phyloP scores from a whole-genome alignment of 2,113 vertebrate genomes.

The Corythoichthys intestinalis region DNA sequence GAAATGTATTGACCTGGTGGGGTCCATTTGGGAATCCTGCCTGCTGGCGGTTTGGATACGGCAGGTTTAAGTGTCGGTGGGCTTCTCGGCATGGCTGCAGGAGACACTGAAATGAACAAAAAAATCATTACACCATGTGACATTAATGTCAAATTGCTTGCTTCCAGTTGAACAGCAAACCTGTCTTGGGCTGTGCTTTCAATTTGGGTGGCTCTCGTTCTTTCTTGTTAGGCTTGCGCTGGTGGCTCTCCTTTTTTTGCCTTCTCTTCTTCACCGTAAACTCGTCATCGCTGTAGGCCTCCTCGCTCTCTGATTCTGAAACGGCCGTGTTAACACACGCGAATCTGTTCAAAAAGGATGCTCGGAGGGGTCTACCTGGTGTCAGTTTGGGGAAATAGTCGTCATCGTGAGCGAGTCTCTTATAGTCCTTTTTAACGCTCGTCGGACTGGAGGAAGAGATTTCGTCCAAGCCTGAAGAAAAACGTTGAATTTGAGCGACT shows the following conservation, averaged over 20 bases:
- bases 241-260: constrained; percentile 41
- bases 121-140: neutral
- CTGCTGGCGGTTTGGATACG: constrained; percentile 33
- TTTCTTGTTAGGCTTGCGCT: constrained; percentile 51
- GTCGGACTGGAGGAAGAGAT: constrained; percentile 43
- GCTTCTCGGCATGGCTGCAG: constrained; percentile 30
- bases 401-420: constrained; percentile 47
- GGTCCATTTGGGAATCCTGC: constrained; percentile 79
- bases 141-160: neutral
- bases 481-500: neutral
- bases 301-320: constrained; percentile 70
- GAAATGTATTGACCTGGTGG: constrained; percentile 78
- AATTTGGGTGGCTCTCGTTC: constrained; percentile 58
- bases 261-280: constrained; percentile 63
- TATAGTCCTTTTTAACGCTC: neutral
- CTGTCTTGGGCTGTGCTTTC: constrained; percentile 42
- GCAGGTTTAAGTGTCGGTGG: constrained; percentile 33
- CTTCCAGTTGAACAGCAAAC: constrained; percentile 23
- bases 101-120: constrained; percentile 6
- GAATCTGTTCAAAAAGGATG: too few species aligned
- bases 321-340: neutral
- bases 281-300: constrained; percentile 72
- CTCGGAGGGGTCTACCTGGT: constrained; percentile 46
- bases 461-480: constrained; percentile 67
- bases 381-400: constrained; percentile 63